Base-by-base conservation (phyloP, 2,797 vertebrate species). In the Schizopygopsis pylzovi region DNA sequence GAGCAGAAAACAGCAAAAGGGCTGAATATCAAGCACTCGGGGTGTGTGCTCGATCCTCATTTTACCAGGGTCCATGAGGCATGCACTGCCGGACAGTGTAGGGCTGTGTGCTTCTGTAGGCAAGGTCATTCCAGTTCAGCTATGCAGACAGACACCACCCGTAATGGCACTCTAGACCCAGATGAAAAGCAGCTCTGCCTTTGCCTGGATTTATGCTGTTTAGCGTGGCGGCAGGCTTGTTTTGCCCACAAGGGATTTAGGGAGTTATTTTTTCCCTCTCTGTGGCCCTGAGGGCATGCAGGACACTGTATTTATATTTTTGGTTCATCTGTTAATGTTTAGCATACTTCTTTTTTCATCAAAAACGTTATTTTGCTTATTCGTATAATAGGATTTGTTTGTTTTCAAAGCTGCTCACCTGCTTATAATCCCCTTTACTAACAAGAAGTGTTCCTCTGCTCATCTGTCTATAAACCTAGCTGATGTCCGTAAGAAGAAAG, bases 111-210 rank as follows among this genome's bases (percentile, higher is more conserved):
- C 89, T 90, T 88, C 76, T 79, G n/a, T 59, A 84, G 88, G 33
- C 79, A 90, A 88, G 89, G 81, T 92, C 86, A 87, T 82, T 61
- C 81, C 88, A 89, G 88, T 91, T 90, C 79, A 86, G 87, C 90
- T 91, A 83, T 85, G 81, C 85, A 84, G 82, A 88, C 85, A 76
- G 79, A 87, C 79, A 81, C 77, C 81, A 81, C 70, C 79, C 56
- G 70, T 83, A 82, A 83, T 75, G 81, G 70, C 54, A 63, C 54
- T 85, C 41, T 63, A 43, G 78, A 56, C 68, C 49, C 79, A 87
- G 88, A 83, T 87, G 77, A 87, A 79, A 84, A 75, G 82, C 47
- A 87, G 75, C 72, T 37, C 73, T 70, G 86, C 84, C 82, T 70
- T 56, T 76, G 25, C 77, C 72, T 82, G 88, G 81, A 83, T 86